Conservation (phyloP, 2,113 vertebrate genomes). For the Hemibagrus wyckioides region DNA sequence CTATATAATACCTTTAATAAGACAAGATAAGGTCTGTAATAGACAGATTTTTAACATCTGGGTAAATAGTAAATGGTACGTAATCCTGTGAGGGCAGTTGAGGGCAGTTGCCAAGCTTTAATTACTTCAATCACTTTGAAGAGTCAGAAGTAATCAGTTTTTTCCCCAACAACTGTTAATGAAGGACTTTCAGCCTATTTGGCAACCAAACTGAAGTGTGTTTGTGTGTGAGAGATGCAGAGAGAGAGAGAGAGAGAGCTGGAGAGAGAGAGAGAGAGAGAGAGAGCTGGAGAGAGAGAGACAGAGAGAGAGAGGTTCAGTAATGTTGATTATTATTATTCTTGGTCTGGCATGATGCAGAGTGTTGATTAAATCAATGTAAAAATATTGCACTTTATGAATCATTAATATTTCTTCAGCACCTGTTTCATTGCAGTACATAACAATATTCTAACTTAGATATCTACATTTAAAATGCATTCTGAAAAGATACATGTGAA, state of each 20-base stretch:
- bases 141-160: background rate
- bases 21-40: background rate
- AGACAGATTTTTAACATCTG: slow-evolving; percentile 19
- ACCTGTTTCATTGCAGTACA: background rate
- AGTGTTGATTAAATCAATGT: background rate
- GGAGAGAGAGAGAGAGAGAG: background rate
- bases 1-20: background rate
- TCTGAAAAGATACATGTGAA: background rate
- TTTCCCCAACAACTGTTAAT: slow-evolving; percentile 2
- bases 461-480: background rate
- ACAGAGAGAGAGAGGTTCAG: background rate
- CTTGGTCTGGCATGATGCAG: background rate
- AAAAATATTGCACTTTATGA: background rate
- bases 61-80: background rate
- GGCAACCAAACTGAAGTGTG: slow-evolving; percentile 44
- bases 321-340: background rate
- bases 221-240: background rate
- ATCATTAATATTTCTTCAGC: background rate
- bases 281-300: background rate
- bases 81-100: background rate
- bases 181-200: slow-evolving; percentile 58
- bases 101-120: slow-evolving; percentile 13
- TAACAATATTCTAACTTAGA: background rate
- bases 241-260: background rate
- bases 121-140: slow-evolving; percentile 22